These are phyloP conservation scores for Ctenosaura bakeri DNA, from an alignment of 2,797 vertebrate genomes.

Conservation along the genomic window DNA sequence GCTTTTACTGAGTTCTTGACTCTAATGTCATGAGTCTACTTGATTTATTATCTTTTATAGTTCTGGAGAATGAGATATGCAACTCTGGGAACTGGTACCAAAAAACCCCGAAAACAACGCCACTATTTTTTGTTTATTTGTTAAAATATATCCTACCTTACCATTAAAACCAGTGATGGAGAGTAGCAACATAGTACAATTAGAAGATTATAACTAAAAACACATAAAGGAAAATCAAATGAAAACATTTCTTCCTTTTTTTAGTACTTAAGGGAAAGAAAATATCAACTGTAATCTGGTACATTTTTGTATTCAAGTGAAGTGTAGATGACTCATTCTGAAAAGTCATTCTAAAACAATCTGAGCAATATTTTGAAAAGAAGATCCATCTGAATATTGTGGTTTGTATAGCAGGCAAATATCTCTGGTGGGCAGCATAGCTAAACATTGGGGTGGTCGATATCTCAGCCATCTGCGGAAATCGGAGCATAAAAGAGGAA, in stretches of 20 bases:
- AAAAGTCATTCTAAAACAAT: slow-evolving; percentile 49
- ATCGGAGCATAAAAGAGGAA: not conserved
- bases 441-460: slow-evolving; percentile 8
- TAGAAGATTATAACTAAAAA: slow-evolving; percentile 22
- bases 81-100: slow-evolving; percentile 48
- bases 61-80: slow-evolving; percentile 4
- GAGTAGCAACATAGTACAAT: not conserved
- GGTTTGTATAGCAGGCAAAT: slow-evolving; percentile 25
- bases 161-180: not conserved
- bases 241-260: not conserved
- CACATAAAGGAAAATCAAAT: not conserved
- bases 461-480: slow-evolving; percentile 4
- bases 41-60: slow-evolving; percentile 13
- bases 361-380: slow-evolving; percentile 38
- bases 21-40: not conserved
- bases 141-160: not conserved
- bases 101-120: not conserved
- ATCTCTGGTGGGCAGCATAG: not conserved
- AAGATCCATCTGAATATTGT: slow-evolving; percentile 37
- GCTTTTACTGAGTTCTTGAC: not conserved
- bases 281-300: slow-evolving; percentile 40
- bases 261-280: slow-evolving; percentile 28
- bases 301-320: slow-evolving; percentile 39
- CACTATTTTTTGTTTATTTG: no score
- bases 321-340: slow-evolving; percentile 18